Conservation (phyloP, 2,113 vertebrate species). For the rat (Rattus norvegicus) region GRCr8 NC_086022.1:29488501-29489000, state of each 20-base stretch:
- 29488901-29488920: neutral
- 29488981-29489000: neutral
- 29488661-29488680: neutral
- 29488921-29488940: neutral
- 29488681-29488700: constrained; percentile 2
- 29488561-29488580: neutral
- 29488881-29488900: neutral
- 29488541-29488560: neutral
- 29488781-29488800: neutral
- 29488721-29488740: neutral
- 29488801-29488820: neutral
- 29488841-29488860: neutral
- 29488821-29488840: neutral
- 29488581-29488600: neutral
- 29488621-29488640: neutral
- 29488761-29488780: neutral
- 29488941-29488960: too few relatives aligned
- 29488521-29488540: neutral
- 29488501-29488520: constrained; percentile 52
- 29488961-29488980: neutral
- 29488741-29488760: neutral
- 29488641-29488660: neutral
- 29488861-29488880: neutral
- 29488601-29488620: neutral
- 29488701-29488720: neutral